These are phyloP conservation scores for Bombus difficillimus DNA, from an alignment of 1,140 invertebrate species.

Conservation along the genomic window DNA sequence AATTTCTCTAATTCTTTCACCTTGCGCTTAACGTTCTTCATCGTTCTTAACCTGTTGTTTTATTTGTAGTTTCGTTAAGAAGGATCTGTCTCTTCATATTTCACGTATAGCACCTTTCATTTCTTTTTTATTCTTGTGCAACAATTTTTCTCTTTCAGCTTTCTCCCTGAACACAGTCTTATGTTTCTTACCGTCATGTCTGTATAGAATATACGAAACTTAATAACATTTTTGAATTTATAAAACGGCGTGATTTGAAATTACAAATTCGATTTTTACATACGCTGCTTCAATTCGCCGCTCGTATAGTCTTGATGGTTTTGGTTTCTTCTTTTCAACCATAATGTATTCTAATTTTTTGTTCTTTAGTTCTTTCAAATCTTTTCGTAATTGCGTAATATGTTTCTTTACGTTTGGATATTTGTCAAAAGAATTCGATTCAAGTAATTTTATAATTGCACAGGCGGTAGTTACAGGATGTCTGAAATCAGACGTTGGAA, in stretches of 20 bases:
- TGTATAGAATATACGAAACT: conserved; percentile 71
- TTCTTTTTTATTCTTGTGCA: conserved; percentile 93
- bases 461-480: conserved; percentile 93
- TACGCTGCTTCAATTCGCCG: too few species aligned
- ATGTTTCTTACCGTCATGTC: conserved; percentile 87
- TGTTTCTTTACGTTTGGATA: too few species aligned
- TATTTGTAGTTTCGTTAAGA: conserved; percentile 91
- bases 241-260: too few species aligned
- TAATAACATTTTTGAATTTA: too few species aligned
- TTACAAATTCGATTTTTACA: too few species aligned
- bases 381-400: too few species aligned
- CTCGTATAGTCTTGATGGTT: too few species aligned
- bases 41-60: conserved; percentile 90
- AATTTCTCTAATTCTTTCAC: conserved; percentile 90
- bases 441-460: too few species aligned
- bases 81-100: conserved; percentile 93
- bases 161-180: conserved; percentile 86
- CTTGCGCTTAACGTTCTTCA: conserved; percentile 89
- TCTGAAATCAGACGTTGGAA: conserved; percentile 93
- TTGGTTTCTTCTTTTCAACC: too few species aligned
- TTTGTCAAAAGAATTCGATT: too few species aligned
- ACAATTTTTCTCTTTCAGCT: neutral
- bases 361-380: too few species aligned
- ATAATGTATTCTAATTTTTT: too few species aligned
- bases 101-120: conserved; percentile 95